Percentiles rank a stretch among this genome's conserved stretches.
These are phyloP conservation scores for Hypomecis atomaria DNA, from an alignment of 2,888 invertebrate genomes.

Conservation along the genomic window DNA sequence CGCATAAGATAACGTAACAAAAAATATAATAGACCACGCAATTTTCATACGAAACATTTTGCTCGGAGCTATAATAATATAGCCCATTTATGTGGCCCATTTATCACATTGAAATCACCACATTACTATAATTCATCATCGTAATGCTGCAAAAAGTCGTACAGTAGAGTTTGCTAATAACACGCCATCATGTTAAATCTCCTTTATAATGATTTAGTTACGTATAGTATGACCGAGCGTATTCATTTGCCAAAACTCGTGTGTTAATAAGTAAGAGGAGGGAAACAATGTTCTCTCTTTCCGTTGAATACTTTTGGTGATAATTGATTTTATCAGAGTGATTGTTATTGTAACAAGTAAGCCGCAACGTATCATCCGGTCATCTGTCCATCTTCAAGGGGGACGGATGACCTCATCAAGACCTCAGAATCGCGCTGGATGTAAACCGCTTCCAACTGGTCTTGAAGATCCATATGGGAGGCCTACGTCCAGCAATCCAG, in stretches of 20 bases:
- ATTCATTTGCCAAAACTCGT: constrained; percentile 8
- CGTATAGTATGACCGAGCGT: constrained; percentile 3
- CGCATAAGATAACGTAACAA: neutral
- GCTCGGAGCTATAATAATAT: constrained; percentile 23
- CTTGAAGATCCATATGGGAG: too few species aligned
- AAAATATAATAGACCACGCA: constrained; percentile 2
- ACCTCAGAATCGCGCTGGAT: too few species aligned
- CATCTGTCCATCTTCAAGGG: too few species aligned
- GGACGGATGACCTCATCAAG: too few species aligned
- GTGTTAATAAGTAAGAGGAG: neutral
- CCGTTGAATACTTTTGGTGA: too few species aligned
- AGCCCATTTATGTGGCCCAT: constrained; percentile 21
- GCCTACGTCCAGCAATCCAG: too few species aligned
- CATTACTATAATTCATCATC: constrained; percentile 21
- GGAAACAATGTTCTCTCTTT: neutral
- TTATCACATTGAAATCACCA: constrained; percentile 29
- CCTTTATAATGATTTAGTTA: constrained; percentile 22
- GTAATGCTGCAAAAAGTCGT: constrained; percentile 24
- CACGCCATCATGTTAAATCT: constrained; percentile 27
- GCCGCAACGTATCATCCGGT: too few species aligned
- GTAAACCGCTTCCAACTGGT: too few species aligned
- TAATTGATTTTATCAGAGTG: too few species aligned
- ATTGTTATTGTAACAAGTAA: too few species aligned
- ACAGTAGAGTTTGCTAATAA: constrained; percentile 26
- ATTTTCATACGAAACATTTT: constrained; percentile 15